phyloP scores from a whole-genome alignment of 92 coral and sea anemone species.

The Anthopleura xanthogrammica region DNA sequence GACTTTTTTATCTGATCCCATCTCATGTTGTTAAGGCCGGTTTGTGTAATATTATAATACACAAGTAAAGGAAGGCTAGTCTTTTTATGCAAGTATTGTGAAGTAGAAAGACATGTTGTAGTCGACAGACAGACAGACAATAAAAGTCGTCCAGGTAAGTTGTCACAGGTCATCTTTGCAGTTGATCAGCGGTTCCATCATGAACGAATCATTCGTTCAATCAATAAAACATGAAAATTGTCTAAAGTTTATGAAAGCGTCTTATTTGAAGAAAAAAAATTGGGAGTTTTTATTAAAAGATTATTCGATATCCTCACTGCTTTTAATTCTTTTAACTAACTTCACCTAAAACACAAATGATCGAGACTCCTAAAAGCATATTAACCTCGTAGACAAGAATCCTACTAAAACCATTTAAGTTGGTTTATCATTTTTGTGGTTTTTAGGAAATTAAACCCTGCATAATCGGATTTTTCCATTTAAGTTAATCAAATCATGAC shows the following conservation, averaged over 20 bases:
- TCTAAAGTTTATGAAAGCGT: background rate
- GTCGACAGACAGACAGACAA: too few relatives aligned
- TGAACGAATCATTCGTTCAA: background rate
- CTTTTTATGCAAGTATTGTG: background rate
- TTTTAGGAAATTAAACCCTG: background rate
- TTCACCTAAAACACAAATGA: background rate
- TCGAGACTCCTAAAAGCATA: background rate
- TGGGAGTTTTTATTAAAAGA: background rate
- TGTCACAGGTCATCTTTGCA: background rate
- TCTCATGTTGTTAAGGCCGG: background rate
- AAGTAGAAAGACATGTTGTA: background rate
- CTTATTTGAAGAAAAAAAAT: background rate
- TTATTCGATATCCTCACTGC: background rate
- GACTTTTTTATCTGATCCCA: background rate
- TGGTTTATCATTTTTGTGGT: conserved; percentile 6
- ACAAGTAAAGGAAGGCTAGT: background rate
- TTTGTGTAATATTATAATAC: background rate
- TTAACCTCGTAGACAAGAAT: background rate
- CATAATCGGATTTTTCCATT: background rate
- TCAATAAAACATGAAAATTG: conserved; percentile 4
- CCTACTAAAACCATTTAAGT: background rate
- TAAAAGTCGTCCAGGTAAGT: background rate
- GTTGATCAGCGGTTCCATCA: background rate
- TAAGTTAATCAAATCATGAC: background rate
- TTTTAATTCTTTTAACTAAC: background rate